Conservation (phyloP, 2,797 vertebrate species). For the Acanthopagrus latus region DNA sequence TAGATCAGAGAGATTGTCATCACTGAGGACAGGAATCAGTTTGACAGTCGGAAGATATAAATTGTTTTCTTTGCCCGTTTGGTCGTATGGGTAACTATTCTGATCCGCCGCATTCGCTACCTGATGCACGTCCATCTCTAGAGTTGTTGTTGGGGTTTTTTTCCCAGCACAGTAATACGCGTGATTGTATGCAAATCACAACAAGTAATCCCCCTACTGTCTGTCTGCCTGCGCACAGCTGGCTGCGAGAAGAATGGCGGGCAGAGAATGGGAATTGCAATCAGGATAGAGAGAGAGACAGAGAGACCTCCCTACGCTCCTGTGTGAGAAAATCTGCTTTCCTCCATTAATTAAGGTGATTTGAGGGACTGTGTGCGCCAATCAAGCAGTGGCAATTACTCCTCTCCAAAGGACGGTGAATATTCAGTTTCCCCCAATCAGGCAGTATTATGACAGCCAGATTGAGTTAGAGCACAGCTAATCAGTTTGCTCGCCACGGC, state of each 20-base stretch:
- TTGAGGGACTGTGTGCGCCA: slow-evolving; percentile 43
- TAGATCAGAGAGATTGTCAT: slow-evolving; percentile 37
- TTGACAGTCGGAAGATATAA: slow-evolving; percentile 17
- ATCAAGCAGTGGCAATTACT: slow-evolving; percentile 59
- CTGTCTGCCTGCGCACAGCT: slow-evolving; percentile 60
- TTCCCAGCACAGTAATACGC: not conserved
- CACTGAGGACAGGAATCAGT: slow-evolving; percentile 1
- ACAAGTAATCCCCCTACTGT: slow-evolving; percentile 46
- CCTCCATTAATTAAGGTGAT: slow-evolving; percentile 67
- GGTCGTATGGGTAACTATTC: not conserved
- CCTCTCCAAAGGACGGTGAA: slow-evolving; percentile 52
- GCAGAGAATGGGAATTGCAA: slow-evolving; percentile 51
- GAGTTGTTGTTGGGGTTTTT: not conserved
- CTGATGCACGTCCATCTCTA: slow-evolving; percentile 5
- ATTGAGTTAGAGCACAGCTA: slow-evolving; percentile 13
- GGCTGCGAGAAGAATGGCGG: slow-evolving; percentile 55
- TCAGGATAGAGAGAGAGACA: slow-evolving; percentile 56
- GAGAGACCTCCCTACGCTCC: slow-evolving; percentile 41
- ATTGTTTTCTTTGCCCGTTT: not conserved
- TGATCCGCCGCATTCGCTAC: slow-evolving; percentile 1
- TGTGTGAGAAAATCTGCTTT: slow-evolving; percentile 58
- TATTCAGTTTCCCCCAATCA: slow-evolving; percentile 53
- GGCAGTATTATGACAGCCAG: slow-evolving; percentile 28
- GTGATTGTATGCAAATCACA: slow-evolving; percentile 65
- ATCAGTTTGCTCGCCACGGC: slow-evolving; percentile 23